Conservation (phyloP, 2,888 invertebrate genomes). For the Aplocera efformata region DNA sequence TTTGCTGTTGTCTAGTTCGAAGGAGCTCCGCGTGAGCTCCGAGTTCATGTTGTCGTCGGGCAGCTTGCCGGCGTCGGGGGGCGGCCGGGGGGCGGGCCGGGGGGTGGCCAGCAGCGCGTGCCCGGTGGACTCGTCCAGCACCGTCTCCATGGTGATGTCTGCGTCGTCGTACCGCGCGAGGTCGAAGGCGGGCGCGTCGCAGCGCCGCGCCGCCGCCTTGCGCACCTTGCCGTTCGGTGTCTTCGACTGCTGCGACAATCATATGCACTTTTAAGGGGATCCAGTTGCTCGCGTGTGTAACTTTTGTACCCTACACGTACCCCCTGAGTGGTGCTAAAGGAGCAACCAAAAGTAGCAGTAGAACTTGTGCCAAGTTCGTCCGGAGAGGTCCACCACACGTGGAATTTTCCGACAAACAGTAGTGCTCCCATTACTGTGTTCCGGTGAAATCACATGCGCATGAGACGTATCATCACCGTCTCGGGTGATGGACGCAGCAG, state of each 20-base stretch:
- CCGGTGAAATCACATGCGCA: too few species aligned
- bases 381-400: too few species aligned
- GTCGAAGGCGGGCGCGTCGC: slow-evolving; percentile 56
- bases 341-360: too few species aligned
- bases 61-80: slow-evolving; percentile 42
- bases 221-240: slow-evolving; percentile 64
- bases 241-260: slow-evolving; percentile 48
- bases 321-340: too few species aligned
- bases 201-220: slow-evolving; percentile 44
- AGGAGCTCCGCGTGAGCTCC: slow-evolving; percentile 50
- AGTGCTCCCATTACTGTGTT: too few species aligned
- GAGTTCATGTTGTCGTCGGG: slow-evolving; percentile 76
- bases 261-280: not conserved
- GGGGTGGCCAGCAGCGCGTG: slow-evolving; percentile 40
- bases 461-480: too few species aligned
- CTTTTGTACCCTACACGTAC: too few species aligned
- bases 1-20: slow-evolving; percentile 61
- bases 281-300: too few species aligned
- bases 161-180: slow-evolving; percentile 53
- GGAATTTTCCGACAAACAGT: too few species aligned
- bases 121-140: slow-evolving; percentile 35
- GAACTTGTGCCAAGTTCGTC: too few species aligned
- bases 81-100: slow-evolving; percentile 50
- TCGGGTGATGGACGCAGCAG: too few species aligned
- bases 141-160: slow-evolving; percentile 56